These are phyloP conservation scores for Hemibagrus wyckioides DNA, from an alignment of 2,113 vertebrate genomes.

Conservation along the genomic window DNA sequence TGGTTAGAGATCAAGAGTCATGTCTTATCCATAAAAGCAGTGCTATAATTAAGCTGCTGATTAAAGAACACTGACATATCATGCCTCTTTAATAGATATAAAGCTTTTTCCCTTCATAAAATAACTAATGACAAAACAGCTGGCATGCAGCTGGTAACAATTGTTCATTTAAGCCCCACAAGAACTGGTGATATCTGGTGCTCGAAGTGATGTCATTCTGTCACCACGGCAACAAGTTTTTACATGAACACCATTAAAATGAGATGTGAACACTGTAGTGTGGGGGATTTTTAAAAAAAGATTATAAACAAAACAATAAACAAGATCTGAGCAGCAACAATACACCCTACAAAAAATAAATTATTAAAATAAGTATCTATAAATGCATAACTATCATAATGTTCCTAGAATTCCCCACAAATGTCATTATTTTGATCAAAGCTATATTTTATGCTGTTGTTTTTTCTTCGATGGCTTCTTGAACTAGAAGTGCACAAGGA, in stretches of 20 bases:
- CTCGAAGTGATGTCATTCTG: not conserved
- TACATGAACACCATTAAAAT: not conserved
- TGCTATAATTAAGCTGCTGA: not conserved
- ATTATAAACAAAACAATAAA: not conserved
- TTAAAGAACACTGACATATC: not conserved
- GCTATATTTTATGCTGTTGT: not conserved
- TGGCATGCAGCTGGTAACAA: not conserved
- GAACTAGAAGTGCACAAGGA: not conserved
- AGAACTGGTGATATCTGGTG: not conserved
- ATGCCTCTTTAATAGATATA: not conserved
- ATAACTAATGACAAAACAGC: slow-evolving; percentile 4
- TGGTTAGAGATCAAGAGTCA: not conserved
- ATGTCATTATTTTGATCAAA: not conserved
- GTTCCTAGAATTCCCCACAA: not conserved
- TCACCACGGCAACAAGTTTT: slow-evolving; percentile 10
- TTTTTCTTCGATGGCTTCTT: not conserved
- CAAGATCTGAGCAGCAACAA: not conserved
- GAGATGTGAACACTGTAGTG: not conserved
- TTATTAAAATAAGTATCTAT: not conserved
- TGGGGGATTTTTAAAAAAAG: not conserved
- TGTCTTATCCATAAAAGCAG: not conserved
- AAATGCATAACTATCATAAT: not conserved
- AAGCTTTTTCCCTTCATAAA: not conserved
- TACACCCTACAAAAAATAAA: not conserved
- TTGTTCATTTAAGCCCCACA: not conserved